phyloP scores from a whole-genome alignment of 2,888 invertebrate genomes.

The Zele albiditarsus region DNA sequence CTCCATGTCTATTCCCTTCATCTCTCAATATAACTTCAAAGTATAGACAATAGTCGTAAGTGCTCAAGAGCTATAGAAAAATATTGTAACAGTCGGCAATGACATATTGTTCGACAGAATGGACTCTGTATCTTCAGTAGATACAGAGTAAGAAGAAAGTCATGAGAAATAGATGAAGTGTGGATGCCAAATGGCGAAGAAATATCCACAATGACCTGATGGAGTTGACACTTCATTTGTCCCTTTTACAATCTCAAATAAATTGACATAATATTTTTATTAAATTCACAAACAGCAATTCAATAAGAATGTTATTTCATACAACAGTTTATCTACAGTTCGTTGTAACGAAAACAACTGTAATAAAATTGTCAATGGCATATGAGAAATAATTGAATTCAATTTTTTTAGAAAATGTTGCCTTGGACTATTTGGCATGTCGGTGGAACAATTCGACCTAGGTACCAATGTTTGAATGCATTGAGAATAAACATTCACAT shows the following conservation, averaged over 20 bases:
- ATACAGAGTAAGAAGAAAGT: background rate
- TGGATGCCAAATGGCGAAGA: conserved; percentile 28
- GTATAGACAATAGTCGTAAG: conserved; percentile 21
- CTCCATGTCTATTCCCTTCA: background rate
- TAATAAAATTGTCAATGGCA: too few relatives aligned
- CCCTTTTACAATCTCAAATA: conserved; percentile 2
- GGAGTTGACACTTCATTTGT: conserved; percentile 30
- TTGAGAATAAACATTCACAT: too few relatives aligned
- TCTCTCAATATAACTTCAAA: background rate
- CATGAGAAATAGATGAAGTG: background rate
- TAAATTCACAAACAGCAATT: background rate
- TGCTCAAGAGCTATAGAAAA: conserved; percentile 25
- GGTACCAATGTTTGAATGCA: too few relatives aligned
- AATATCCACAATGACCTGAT: conserved; percentile 27
- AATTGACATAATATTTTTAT: background rate
- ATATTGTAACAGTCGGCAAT: conserved; percentile 20
- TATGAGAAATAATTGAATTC: too few relatives aligned
- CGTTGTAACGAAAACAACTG: too few relatives aligned
- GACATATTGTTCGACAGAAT: conserved; percentile 9
- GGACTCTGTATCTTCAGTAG: background rate
- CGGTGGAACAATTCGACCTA: too few relatives aligned
- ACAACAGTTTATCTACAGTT: too few relatives aligned
- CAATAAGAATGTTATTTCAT: too few relatives aligned
- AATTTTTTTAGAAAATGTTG: too few relatives aligned
- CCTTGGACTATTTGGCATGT: too few relatives aligned